phyloP scores from a whole-genome alignment of 2,797 vertebrate species.

The Emys orbicularis region DNA sequence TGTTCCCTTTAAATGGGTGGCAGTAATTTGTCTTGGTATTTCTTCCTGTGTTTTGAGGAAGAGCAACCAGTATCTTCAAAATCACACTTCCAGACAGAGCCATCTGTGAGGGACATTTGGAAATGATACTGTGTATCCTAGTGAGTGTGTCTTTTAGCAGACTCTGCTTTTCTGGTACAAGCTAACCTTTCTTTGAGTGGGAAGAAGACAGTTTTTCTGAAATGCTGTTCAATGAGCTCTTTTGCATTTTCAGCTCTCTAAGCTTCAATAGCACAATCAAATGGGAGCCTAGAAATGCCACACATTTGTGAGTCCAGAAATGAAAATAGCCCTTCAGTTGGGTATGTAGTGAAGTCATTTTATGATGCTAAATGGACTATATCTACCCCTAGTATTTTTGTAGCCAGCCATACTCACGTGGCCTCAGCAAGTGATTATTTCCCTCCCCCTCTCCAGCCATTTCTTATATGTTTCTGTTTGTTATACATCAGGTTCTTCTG shows the following conservation, averaged over 20 bases:
- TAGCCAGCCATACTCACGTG: not conserved
- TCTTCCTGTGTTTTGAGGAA: slow-evolving; percentile 38
- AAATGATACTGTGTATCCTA: slow-evolving; percentile 33
- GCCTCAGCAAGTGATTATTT: not conserved
- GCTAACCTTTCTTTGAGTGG: slow-evolving; percentile 40
- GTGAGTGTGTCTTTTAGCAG: slow-evolving; percentile 60
- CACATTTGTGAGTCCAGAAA: slow-evolving; percentile 38
- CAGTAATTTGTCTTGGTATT: slow-evolving; percentile 40
- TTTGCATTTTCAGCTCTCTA: slow-evolving; percentile 44
- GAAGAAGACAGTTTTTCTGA: slow-evolving; percentile 5
- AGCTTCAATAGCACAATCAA: not conserved
- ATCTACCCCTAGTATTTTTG: not conserved
- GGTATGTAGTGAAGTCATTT: not conserved
- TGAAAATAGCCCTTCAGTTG: slow-evolving; percentile 5
- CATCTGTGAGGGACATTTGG: slow-evolving; percentile 65
- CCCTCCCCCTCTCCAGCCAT: not conserved
- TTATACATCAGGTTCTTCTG: not conserved
- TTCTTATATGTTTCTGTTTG: not conserved
- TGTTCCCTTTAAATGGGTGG: slow-evolving; percentile 49
- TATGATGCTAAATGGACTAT: not conserved
- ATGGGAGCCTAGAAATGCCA: slow-evolving; percentile 6
- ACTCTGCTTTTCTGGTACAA: slow-evolving; percentile 14
- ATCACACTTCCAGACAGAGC: slow-evolving; percentile 52
- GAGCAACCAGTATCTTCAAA: slow-evolving; percentile 55
- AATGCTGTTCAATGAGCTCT: slow-evolving; percentile 20